Evolutionary conservation across 2,113 vertebrate genomes (phyloP).

Genomic region (Barnardius zonarius): DNA sequence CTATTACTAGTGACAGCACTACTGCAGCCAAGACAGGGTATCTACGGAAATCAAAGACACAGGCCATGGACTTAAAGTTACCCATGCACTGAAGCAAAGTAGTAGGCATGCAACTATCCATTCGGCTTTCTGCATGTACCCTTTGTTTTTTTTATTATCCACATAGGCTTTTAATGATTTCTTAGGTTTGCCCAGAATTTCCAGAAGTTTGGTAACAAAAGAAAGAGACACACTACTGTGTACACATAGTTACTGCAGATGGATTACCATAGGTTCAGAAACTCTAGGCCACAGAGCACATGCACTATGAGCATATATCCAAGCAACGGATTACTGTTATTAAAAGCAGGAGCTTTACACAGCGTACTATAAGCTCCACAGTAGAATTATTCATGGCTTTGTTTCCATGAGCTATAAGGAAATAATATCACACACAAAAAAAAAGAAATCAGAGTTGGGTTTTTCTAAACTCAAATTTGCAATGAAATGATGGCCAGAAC

Average conservation of each 20-base stretch:
- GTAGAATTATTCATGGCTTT: not conserved
- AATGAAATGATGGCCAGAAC: not conserved
- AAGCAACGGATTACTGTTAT: not conserved
- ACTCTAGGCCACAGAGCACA: not conserved
- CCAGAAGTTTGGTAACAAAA: not conserved
- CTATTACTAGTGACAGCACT: not conserved
- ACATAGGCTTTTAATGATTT: not conserved
- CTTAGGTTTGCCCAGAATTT: not conserved
- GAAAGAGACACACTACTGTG: not conserved
- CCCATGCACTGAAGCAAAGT: not conserved
- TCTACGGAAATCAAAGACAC: not conserved
- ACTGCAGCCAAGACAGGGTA: not conserved
- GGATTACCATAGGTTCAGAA: not conserved
- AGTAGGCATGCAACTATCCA: not conserved
- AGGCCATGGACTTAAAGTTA: not conserved
- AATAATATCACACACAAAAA: not conserved
- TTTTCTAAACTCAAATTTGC: not conserved
- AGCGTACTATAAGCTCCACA: not conserved
- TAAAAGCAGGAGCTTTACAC: not conserved
- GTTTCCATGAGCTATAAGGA: not conserved
- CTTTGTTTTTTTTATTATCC: not conserved
- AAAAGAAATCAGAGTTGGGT: not conserved
- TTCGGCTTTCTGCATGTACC: not conserved
- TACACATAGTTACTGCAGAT: rapidly evolving
- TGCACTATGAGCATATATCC: rapidly evolving